These are phyloP conservation scores for Nycticryphes semicollaris DNA, from an alignment of 2,113 vertebrate genomes.

Conservation along the genomic window DNA sequence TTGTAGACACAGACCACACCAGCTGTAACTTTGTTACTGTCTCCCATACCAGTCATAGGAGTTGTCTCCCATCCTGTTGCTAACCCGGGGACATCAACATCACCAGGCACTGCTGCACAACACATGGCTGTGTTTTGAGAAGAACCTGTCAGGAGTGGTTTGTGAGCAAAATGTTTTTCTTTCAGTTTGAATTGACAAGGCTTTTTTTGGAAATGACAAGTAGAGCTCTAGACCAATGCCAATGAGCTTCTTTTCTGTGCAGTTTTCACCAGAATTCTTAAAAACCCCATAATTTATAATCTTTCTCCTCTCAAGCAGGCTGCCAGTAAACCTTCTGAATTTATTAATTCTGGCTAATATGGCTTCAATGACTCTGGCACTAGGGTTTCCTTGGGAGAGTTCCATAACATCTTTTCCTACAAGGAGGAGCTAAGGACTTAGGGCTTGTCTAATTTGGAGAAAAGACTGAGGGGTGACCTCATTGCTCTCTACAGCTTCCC, in stretches of 20 bases:
- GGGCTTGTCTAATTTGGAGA: not conserved
- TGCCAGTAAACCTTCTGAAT: not conserved
- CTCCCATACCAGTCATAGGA: not conserved
- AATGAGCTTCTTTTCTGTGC: not conserved
- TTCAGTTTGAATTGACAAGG: not conserved
- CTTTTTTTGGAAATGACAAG: not conserved
- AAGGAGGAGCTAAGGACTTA: not conserved
- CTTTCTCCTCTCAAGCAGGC: not conserved
- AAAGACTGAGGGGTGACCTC: not conserved
- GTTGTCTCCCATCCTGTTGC: not conserved
- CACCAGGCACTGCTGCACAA: not conserved
- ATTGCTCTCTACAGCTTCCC: not conserved
- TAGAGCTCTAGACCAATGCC: not conserved
- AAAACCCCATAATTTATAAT: not conserved
- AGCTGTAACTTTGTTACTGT: not conserved
- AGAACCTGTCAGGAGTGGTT: not conserved
- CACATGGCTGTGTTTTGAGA: not conserved
- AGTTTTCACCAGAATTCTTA: not conserved
- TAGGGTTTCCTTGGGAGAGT: not conserved
- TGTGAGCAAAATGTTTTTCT: not conserved
- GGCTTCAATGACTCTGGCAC: too few relatives aligned
- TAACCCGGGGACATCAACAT: not conserved
- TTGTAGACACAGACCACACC: not conserved
- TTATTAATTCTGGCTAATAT: not conserved
- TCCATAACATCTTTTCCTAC: not conserved